phyloP scores from a whole-genome alignment of 2,888 invertebrate species.

The Bembecia ichneumoniformis region DNA sequence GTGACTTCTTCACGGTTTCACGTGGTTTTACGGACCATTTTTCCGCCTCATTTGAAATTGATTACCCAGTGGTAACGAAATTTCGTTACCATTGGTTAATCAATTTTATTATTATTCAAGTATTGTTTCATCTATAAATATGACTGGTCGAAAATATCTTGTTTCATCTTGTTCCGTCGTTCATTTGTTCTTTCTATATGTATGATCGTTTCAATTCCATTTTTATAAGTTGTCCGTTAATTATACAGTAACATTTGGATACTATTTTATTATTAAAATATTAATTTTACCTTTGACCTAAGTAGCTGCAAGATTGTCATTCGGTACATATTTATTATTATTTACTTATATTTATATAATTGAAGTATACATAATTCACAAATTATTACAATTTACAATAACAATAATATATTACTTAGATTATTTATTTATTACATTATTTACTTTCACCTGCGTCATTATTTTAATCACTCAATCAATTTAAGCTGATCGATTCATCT shows the following conservation, averaged over 20 bases:
- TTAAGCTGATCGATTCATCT: not conserved
- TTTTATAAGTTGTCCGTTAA: not conserved
- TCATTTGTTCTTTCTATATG: not conserved
- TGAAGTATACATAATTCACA: too few relatives aligned
- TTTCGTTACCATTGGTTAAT: conserved; percentile 50
- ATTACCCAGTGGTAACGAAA: too few relatives aligned
- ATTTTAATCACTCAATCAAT: not conserved
- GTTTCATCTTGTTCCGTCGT: conserved; percentile 7
- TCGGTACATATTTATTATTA: too few relatives aligned
- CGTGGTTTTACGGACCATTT: conserved; percentile 43
- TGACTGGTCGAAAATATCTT: conserved; percentile 11
- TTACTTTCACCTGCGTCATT: not conserved
- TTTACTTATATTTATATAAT: too few relatives aligned
- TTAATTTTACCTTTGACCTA: too few relatives aligned
- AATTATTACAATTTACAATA: too few relatives aligned
- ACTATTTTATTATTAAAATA: too few relatives aligned
- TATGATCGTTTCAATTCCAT: not conserved
- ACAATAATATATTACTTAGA: too few relatives aligned
- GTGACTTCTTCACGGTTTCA: conserved; percentile 44
- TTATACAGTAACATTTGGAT: not conserved
- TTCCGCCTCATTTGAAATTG: conserved; percentile 53
- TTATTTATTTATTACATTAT: too few relatives aligned
- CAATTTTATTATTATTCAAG: conserved; percentile 42
- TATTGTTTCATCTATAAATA: conserved; percentile 19
- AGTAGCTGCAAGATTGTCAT: too few relatives aligned